phyloP scores from a whole-genome alignment of 1,140 invertebrate genomes.

The Cylas formicarius region DNA sequence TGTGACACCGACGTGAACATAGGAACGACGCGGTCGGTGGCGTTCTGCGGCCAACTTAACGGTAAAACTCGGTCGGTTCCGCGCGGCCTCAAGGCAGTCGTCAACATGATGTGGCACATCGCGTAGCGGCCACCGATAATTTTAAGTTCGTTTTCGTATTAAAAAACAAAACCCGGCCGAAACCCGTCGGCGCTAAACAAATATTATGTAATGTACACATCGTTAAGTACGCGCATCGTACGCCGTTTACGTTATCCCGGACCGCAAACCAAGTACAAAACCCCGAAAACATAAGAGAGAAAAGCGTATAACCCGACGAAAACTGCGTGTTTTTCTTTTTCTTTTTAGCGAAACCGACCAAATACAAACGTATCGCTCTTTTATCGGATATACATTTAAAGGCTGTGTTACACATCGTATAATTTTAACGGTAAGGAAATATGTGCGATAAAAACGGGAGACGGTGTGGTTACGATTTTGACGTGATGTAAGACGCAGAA shows the following conservation, averaged over 20 bases:
- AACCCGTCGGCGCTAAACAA: conserved; percentile 34
- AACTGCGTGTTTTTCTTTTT: too few species aligned
- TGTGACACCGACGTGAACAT: conserved; percentile 6
- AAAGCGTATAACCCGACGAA: conserved; percentile 29
- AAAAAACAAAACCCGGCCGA: too few species aligned
- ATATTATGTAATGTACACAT: conserved; percentile 39
- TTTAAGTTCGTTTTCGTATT: conserved; percentile 39
- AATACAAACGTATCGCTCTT: conserved; percentile 36
- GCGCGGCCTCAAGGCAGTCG: conserved; percentile 37
- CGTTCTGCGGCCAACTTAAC: conserved; percentile 34
- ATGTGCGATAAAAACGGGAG: conserved; percentile 12
- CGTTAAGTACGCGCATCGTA: conserved; percentile 35
- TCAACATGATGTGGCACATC: conserved; percentile 45
- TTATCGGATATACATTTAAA: conserved; percentile 38
- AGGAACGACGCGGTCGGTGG: conserved; percentile 17
- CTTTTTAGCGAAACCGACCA: conserved; percentile 30
- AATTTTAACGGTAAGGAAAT: conserved; percentile 36
- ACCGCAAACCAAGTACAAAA: conserved; percentile 34
- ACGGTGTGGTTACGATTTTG: conserved; percentile 11
- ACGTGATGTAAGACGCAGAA: conserved; percentile 21
- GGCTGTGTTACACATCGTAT: conserved; percentile 41
- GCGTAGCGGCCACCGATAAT: conserved; percentile 31
- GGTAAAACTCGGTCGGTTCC: conserved; percentile 19
- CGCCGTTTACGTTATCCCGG: conserved; percentile 33
- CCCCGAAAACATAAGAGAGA: conserved; percentile 13